These are phyloP conservation scores for Gobionotothen gibberifrons DNA, from an alignment of 2,797 vertebrate genomes.

Conservation along the genomic window DNA sequence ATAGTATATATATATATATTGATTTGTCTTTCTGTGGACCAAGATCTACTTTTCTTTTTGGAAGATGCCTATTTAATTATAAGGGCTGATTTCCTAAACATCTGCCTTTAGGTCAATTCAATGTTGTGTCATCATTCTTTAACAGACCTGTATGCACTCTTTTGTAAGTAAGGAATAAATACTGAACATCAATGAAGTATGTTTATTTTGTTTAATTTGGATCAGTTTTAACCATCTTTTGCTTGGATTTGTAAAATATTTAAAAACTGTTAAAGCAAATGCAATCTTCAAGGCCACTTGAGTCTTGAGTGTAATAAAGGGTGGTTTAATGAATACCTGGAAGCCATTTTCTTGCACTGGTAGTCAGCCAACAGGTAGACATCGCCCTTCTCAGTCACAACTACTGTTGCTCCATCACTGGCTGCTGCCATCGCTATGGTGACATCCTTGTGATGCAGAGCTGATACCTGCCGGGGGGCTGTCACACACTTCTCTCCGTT, in stretches of 20 bases:
- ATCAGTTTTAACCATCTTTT: not conserved
- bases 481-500: slow-evolving; percentile 95
- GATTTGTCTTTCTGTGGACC: not conserved
- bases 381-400: slow-evolving; percentile 93
- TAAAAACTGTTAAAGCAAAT: not conserved
- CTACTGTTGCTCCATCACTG: slow-evolving; percentile 94
- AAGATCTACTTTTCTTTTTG: not conserved
- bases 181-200: not conserved
- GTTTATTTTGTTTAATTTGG: not conserved
- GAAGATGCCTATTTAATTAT: not conserved
- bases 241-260: not conserved
- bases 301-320: not conserved
- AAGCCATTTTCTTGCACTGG: slow-evolving; percentile 98
- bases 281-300: not conserved
- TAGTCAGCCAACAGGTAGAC: slow-evolving; percentile 94
- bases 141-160: not conserved
- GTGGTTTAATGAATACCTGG: slow-evolving; percentile 83
- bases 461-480: slow-evolving; percentile 93
- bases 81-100: not conserved
- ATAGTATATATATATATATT: not conserved
- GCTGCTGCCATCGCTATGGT: slow-evolving; percentile 90
- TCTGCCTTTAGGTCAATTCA: not conserved
- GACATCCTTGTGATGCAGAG: slow-evolving; percentile 93
- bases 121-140: not conserved
- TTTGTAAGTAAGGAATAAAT: not conserved